Evolutionary conservation across 2,113 vertebrate genomes (phyloP), one percentile per base, ranked within the genome.

Genomic region (Oriolus oriolus): DNA sequence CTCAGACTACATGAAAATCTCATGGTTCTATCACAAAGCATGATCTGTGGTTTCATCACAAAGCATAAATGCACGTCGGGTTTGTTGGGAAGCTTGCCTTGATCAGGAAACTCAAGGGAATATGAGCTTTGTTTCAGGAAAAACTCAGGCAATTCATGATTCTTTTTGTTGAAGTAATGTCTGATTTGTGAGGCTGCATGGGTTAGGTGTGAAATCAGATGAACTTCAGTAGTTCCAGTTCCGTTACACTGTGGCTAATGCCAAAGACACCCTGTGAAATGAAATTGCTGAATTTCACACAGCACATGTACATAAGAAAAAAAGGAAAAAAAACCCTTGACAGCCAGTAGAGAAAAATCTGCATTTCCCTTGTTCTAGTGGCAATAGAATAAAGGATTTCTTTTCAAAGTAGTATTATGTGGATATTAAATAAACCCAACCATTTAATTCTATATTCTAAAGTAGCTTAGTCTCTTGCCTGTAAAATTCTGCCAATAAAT

Each of bases 141-240:
- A 33, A 83, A 83, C 45, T 78, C 50, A 2, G 12, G 27, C 44
- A 81, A 75, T 84, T 79, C 95, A 10, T 91, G 30, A 24, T 59
- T n/a, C 31, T 77, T 87, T 79, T 83, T 83, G 31, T 53, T 83
- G 84, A 74, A 79, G 56, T 37, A 47, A 86, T 59, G 75, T 77
- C 33, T 74, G n/a, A 60, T 95, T 95, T 86, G 44, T 84, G 59
- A 91, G 93, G 78, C 87, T 94, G 81, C 59, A 85, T n/a, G 81
- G 59, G 45, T 91, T 93, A 96, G 90, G 90, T 97, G 93, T 96
- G 95, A 97, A 97, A 96, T 96, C 90, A 96, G 87, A 93, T 92
- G 92, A 96, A 96, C 93, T 93, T 95, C 75, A 81, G 82, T 77
- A 88, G 66, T 71, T 92, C n/a, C 78, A 83, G 84, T 94, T 94